phyloP scores from a whole-genome alignment of 2,888 invertebrate genomes.

The Biston betularia region DNA sequence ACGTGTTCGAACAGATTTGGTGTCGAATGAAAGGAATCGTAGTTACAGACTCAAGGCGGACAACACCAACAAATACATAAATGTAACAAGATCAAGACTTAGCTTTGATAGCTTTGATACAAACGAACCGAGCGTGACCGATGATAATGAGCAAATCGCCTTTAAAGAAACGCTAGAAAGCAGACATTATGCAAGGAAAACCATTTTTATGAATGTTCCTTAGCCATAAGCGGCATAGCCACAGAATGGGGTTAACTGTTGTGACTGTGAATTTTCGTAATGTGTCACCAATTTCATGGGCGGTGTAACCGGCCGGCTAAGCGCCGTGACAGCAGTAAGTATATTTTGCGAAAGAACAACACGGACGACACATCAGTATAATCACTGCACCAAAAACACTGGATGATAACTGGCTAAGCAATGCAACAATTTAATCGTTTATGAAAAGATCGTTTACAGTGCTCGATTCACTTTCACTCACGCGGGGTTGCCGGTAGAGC shows the following conservation, averaged over 20 bases:
- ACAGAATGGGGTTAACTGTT: slow-evolving; percentile 27
- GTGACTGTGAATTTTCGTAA: slow-evolving; percentile 49
- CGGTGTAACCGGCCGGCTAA: slow-evolving; percentile 44
- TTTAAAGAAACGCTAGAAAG: slow-evolving; percentile 66
- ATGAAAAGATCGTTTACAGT: slow-evolving; percentile 38
- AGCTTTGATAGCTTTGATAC: slow-evolving; percentile 62
- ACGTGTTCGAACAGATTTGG: slow-evolving; percentile 38
- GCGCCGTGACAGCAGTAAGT: slow-evolving; percentile 14
- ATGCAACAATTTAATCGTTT: slow-evolving; percentile 26
- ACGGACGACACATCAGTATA: slow-evolving; percentile 45
- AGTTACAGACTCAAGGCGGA: slow-evolving; percentile 56
- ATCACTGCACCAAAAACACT: slow-evolving; percentile 36
- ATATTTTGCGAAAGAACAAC: slow-evolving; percentile 43
- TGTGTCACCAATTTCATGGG: slow-evolving; percentile 32
- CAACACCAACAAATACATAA: slow-evolving; percentile 52
- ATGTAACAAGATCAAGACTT: slow-evolving; percentile 54
- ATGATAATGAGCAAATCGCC: slow-evolving; percentile 65
- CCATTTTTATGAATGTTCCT: slow-evolving; percentile 36
- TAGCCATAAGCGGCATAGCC: slow-evolving; percentile 22
- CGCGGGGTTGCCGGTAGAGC: slow-evolving; percentile 48
- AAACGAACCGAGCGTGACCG: slow-evolving; percentile 66
- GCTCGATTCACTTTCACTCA: slow-evolving; percentile 75
- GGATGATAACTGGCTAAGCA: slow-evolving; percentile 36
- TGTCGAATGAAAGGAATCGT: slow-evolving; percentile 52
- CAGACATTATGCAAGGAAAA: slow-evolving; percentile 45